Base-by-base conservation (phyloP, 2,888 invertebrate genomes). In the Meiosimyza platycephala region DNA sequence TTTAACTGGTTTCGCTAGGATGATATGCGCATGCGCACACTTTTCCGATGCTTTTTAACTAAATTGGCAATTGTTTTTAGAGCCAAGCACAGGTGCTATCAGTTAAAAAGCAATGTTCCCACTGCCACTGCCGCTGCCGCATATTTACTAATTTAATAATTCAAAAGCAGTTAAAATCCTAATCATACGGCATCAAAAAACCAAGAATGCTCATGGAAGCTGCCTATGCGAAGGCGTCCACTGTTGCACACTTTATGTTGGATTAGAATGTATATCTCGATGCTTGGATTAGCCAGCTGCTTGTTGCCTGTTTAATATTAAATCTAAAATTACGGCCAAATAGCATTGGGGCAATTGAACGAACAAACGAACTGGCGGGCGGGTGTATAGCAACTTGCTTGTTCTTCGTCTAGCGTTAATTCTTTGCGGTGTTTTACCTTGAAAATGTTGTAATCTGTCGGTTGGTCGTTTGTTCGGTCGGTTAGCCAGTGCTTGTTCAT, bases 141-240 rank as follows among this genome's bases (percentile, higher is more conserved):
- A 83, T 84, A 84, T 84, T 85, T 84, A 85, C 85, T 85, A 85
- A 85, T 85, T 85, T 85, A 85, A 85, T 85, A 85, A 85, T 85
- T 85, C 84, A 84, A 85, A 85, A 85, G 85, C 85, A 85, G 85
- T 85, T 85, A 85, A 85, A 84, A 85, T 84, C 84, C 85, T 85
- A 85, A 85, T 85, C 85, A 85, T 83, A 85, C 85, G 84, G 82
- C 79, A 78, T 80, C 81, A 76, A 81, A 80, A 22, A 78, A 67
- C 66, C 5, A 7, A 40, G 40, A 40, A 40, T 7, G 9, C 9
- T 7, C 40, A 9, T 40, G 9, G 40, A 40, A 4, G 40, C 9
- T 6, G 40, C 40, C 9, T 40, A 40, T 28, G 28, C 28, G 40
- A 40, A 40, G 40, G 9, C 40, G 6, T 9, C 40, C 40, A 9